Evolutionary conservation across 2,888 invertebrate genomes (phyloP).

Genomic region (Apamea anceps): DNA sequence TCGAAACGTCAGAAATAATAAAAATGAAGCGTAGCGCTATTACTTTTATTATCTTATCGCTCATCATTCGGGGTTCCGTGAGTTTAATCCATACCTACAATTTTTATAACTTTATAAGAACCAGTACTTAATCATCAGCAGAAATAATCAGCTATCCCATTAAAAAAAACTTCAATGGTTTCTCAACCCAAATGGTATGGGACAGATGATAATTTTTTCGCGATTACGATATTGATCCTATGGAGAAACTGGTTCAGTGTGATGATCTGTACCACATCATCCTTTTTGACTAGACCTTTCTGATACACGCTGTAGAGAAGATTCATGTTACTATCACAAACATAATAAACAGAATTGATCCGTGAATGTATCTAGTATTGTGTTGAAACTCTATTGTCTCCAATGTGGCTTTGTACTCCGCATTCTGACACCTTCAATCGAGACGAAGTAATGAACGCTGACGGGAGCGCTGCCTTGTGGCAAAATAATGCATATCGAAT

Average conservation of each 20-base stretch:
- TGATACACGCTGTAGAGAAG: background rate
- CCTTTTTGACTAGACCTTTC: no score
- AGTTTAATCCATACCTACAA: background rate
- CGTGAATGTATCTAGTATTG: background rate
- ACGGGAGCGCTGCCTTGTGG: background rate
- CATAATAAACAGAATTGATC: background rate
- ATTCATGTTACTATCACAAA: background rate
- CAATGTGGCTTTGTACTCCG: background rate
- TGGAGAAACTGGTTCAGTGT: no score
- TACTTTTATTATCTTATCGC: conserved; percentile 48
- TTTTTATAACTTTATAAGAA: background rate
- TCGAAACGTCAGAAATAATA: conserved; percentile 45
- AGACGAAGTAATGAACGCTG: background rate
- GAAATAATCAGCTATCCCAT: no score
- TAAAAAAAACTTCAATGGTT: no score
- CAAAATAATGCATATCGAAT: background rate
- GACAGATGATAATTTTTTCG: background rate
- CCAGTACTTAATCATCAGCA: no score
- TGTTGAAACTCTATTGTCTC: background rate
- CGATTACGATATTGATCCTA: no score
- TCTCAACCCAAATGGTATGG: background rate
- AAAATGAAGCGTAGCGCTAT: conserved; percentile 40
- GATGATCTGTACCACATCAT: no score
- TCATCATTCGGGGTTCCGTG: conserved; percentile 42
- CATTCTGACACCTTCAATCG: conserved; percentile 3